Conservation (phyloP, 2,888 invertebrate genomes). For the Diplazon laetatorius region DNA sequence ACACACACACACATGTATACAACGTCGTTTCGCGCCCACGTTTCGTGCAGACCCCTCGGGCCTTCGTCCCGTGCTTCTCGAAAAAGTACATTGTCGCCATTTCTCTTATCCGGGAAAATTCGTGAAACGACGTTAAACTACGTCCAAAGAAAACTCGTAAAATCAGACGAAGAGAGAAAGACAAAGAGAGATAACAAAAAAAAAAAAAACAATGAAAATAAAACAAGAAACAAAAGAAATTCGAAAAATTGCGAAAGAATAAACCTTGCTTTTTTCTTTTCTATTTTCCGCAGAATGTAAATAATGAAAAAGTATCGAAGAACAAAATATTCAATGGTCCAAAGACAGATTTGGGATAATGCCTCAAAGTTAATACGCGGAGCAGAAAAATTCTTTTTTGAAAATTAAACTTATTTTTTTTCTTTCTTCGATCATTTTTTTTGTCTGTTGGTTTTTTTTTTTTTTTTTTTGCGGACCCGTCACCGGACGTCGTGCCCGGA, state of each 20-base stretch:
- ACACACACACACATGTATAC: too few relatives aligned
- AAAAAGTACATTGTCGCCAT: constrained; percentile 35
- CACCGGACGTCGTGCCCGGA: constrained; percentile 1
- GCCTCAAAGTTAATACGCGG: too few relatives aligned
- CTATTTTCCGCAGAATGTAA: too few relatives aligned
- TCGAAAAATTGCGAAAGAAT: too few relatives aligned
- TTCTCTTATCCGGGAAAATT: constrained; percentile 14
- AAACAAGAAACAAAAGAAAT: not conserved
- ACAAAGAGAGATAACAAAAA: too few relatives aligned
- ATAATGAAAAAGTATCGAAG: too few relatives aligned
- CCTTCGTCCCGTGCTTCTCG: not conserved
- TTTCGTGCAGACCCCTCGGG: constrained; percentile 38
- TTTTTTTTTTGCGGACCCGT: constrained; percentile 25
- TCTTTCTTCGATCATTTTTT: too few relatives aligned
- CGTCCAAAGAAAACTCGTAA: constrained; percentile 14
- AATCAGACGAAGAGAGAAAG: constrained; percentile 11
- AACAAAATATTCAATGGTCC: constrained; percentile 2
- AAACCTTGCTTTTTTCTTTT: too few relatives aligned
- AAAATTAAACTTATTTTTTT: too few relatives aligned
- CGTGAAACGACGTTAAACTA: constrained; percentile 4
- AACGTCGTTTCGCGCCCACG: constrained; percentile 32
- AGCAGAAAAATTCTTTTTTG: too few relatives aligned
- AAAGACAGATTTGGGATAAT: not conserved
- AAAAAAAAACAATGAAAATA: too few relatives aligned
- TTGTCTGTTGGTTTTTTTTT: too few relatives aligned